Evolutionary conservation across 1,140 invertebrate species (phyloP), one percentile per base, ranked within the genome.

Genomic region (Aphelenchoides fujianensis): DNA sequence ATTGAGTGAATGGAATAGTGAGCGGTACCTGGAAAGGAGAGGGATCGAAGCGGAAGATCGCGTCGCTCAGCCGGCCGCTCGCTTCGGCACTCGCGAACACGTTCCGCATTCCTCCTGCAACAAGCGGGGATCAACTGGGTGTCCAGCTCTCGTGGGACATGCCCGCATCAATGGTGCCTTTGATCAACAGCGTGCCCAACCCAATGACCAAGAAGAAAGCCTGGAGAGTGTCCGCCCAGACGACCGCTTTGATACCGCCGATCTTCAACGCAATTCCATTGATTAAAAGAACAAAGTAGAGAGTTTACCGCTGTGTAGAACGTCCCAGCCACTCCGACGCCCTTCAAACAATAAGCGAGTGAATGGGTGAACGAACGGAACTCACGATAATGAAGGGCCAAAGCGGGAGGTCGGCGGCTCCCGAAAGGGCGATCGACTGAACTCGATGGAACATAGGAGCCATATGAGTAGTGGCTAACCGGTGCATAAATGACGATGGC

Each of bases 171-270:
- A 82, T 74, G 1, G 81, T 80, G 23, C 79, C 79, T 48, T 68
- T 71, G 41, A 80, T 68, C 9, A 80, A 69, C 2, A 80, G 54
- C 30, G 75, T 35, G n/a, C 19, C 73, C 16, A 76, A n/a, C 3
- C 74, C 74, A 1, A 61, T 23, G 37, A 80, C 68, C 27, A 76
- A 59, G 41, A 76, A 76, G 3, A 75, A 54, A 7, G 77, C 72
- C 34, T 72, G 70, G 3, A 82, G 23, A 5, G 70, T 77, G 34
- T 82, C 78, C 7, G 75, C 79, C 79, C 79, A 80, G 54, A 80
- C 72, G 19, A 80, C 79, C 28, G 79, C 79, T 31, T 82, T 82
- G 16, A 80, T 74, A 7, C 80, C 80, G 1, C 80, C 80, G 30
- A 76, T 66, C 19, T 48, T 48, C 12, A 16, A 48, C 12, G 23